A percentile compares a stretch with the other conserved stretches of the same genome.
These are phyloP conservation scores for Sprattus sprattus DNA, from an alignment of 2,113 vertebrate genomes.

Conservation along the genomic window DNA sequence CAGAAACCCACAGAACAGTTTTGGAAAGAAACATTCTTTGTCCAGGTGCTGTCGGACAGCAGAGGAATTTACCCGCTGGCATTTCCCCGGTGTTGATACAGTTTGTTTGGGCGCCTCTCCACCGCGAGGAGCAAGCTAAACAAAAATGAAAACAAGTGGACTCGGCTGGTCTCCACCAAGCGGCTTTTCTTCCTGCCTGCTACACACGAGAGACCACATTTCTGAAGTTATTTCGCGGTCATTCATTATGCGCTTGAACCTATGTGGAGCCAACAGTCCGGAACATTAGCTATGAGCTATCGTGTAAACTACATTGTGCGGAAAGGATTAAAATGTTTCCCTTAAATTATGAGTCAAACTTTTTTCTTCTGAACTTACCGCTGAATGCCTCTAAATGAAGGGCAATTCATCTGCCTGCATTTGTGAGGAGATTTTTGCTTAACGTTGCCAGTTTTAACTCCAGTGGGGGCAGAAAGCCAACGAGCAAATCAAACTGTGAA, in stretches of 20 bases:
- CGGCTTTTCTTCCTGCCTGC: neutral
- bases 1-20: neutral
- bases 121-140: neutral
- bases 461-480: no score
- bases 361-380: neutral
- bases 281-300: neutral
- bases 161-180: neutral
- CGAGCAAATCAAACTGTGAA: no score
- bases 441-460: neutral
- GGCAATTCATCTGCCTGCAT: neutral
- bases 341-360: neutral
- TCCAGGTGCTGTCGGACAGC: slow-evolving; percentile 10
- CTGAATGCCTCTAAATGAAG: neutral
- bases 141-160: slow-evolving; percentile 13
- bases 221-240: slow-evolving; percentile 4
- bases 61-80: slow-evolving; percentile 1
- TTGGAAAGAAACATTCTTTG: neutral
- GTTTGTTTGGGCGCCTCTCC: slow-evolving; percentile 11
- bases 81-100: neutral
- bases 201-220: neutral
- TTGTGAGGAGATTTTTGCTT: neutral
- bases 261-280: neutral
- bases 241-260: neutral
- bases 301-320: neutral
- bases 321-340: slow-evolving; percentile 8